These are phyloP conservation scores for Drosophila aldrichi DNA, from an alignment of 2,888 invertebrate genomes.

Conservation along the genomic window DNA sequence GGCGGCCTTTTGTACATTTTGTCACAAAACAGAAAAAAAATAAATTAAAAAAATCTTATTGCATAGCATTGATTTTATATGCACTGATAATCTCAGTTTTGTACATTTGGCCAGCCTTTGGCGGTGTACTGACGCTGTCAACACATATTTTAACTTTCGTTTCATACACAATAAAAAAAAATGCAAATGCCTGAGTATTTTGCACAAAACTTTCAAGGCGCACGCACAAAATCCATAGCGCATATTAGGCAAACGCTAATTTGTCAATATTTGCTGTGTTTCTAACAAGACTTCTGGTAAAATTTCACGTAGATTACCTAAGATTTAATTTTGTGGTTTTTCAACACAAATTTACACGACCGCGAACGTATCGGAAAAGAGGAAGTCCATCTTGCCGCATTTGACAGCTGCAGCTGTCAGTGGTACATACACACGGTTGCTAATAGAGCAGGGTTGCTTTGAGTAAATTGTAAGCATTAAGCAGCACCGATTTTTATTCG, in stretches of 20 bases:
- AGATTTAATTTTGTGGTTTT: conserved; percentile 84
- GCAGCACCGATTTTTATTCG: not conserved
- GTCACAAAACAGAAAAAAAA: conserved; percentile 63
- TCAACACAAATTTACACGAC: conserved; percentile 85
- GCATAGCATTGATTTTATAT: conserved; percentile 35
- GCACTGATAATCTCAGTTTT: conserved; percentile 21
- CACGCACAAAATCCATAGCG: conserved; percentile 48
- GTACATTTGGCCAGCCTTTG: conserved; percentile 9
- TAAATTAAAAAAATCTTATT: conserved; percentile 32
- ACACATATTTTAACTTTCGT: conserved; percentile 37
- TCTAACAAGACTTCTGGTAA: conserved; percentile 46
- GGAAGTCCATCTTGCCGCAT: conserved; percentile 82
- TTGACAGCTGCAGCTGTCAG: conserved; percentile 77
- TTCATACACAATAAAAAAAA: conserved; percentile 70
- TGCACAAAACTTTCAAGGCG: conserved; percentile 53
- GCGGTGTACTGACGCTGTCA: conserved; percentile 24
- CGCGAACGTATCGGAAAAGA: conserved; percentile 85
- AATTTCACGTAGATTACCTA: conserved; percentile 84
- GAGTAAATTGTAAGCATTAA: not conserved
- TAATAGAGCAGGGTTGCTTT: conserved; percentile 32
- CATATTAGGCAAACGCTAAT: conserved; percentile 18
- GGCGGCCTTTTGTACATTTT: conserved; percentile 20
- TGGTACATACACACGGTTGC: conserved; percentile 48
- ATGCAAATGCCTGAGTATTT: conserved; percentile 30
- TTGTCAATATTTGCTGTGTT: conserved; percentile 29